Evolutionary conservation across 92 coral and sea anemone species (phyloP), one percentile per base, ranked within the genome.

Genomic region (Phenganax subtilis): DNA sequence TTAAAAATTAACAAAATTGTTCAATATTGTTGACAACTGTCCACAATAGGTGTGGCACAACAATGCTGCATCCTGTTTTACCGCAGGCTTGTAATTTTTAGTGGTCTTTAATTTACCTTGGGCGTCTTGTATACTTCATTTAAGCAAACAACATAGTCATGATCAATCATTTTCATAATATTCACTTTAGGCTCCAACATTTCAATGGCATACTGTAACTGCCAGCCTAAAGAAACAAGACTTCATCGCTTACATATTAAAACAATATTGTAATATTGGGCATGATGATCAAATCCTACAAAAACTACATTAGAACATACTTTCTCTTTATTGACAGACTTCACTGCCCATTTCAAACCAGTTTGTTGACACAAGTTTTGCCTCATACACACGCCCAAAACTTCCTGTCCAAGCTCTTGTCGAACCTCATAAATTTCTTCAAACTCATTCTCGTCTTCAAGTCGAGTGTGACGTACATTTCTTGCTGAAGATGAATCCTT

Each of bases 91-190:
- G 25, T 20, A 20, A 20, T 20, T 20, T 20, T 20, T 20, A 20
- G 25, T 20, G 25, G 25, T 20, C 25, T 20, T 20, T 20, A 20
- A 20, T 20, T 20, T 82, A 94, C 98, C 91, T 90, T 94, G 12
- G 98, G 93, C 6, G 98, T 94, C 83, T 94, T 97, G 84, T 94
- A 94, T 64, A 94, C 90, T 78, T 92, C 98, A 72, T 92, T 97
- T 58, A 94, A 61, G 70, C 92, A 92, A 17, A 94, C 76, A 29
- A 94, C 89, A 85, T 94, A 97, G 37, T 92, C 89, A 80, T 94
- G 98, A 29, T 94, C 92, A 80, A 94, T 90, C 72, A 86, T 94
- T 86, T 94, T 94, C 97, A 94, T 87, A 12, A 94, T 94, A 75
- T 92, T 76, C 59, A 94, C 98, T 84, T 94, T 97, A 80, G 97